Percentiles rank a stretch among this genome's conserved stretches.
phyloP scores from a whole-genome alignment of 1,140 invertebrate genomes.

The Anastatus disparis region DNA sequence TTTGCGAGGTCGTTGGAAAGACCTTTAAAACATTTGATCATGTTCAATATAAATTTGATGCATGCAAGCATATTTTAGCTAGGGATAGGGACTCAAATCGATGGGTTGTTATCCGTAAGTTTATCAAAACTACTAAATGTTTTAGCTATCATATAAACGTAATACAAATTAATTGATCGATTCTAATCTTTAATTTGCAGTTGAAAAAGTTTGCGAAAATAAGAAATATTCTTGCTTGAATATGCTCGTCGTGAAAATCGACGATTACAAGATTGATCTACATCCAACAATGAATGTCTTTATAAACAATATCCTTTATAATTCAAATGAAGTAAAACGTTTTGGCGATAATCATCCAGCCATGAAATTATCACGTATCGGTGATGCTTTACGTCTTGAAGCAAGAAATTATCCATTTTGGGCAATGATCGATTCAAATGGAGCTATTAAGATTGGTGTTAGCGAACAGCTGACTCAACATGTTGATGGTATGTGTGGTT shows the following conservation, averaged over 20 bases:
- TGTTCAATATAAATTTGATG: conserved; percentile 79
- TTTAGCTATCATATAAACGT: too few relatives aligned
- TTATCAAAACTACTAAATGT: background rate
- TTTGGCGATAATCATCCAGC: conserved; percentile 72
- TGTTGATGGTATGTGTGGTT: conserved; percentile 84
- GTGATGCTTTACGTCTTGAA: conserved; percentile 75
- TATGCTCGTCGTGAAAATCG: conserved; percentile 70
- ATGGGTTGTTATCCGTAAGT: conserved; percentile 50
- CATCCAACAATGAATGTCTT: conserved; percentile 74
- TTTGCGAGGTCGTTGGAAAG: conserved; percentile 79
- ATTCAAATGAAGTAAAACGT: conserved; percentile 74
- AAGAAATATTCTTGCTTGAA: conserved; percentile 66
- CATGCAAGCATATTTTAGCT: conserved; percentile 82
- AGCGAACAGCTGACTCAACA: conserved; percentile 69
- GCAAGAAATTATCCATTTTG: conserved; percentile 79
- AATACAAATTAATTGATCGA: too few relatives aligned
- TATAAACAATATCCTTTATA: conserved; percentile 75
- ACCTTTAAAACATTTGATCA: conserved; percentile 84
- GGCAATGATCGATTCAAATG: conserved; percentile 75
- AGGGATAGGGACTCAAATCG: conserved; percentile 68
- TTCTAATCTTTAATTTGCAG: conserved; percentile 55
- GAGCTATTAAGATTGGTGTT: conserved; percentile 79
- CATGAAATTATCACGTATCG: conserved; percentile 76
- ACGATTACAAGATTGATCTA: conserved; percentile 70
- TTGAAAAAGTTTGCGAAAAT: conserved; percentile 73